These are phyloP conservation scores for Lutraria rhynchaena DNA, from an alignment of 1,140 invertebrate genomes.

Conservation along the genomic window DNA sequence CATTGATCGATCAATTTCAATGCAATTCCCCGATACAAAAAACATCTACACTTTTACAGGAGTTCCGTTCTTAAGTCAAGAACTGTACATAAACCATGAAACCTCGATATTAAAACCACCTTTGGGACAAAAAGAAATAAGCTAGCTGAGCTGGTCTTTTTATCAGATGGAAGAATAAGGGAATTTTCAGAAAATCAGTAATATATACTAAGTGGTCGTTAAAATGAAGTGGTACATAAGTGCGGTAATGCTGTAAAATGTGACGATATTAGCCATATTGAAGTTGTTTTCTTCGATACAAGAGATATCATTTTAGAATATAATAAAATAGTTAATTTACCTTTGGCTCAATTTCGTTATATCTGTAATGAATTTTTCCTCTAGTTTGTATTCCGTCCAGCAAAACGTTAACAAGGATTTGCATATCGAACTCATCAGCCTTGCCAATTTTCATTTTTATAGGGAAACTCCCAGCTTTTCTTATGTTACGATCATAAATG, in stretches of 20 bases:
- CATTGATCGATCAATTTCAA: too few relatives aligned
- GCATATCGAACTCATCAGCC: constrained; percentile 32
- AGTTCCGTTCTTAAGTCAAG: too few relatives aligned
- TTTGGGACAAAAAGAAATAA: too few relatives aligned
- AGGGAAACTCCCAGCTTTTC: constrained; percentile 21
- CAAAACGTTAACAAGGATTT: neutral
- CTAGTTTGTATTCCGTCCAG: neutral
- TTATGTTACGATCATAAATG: constrained; percentile 4
- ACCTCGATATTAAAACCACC: too few relatives aligned
- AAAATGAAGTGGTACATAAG: neutral
- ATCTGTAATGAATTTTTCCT: constrained; percentile 8
- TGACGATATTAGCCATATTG: neutral
- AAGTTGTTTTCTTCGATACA: neutral
- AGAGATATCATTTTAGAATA: neutral
- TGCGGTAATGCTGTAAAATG: neutral
- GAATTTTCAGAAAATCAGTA: neutral
- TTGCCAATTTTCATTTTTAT: constrained; percentile 28
- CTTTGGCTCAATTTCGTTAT: neutral
- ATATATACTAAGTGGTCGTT: neutral
- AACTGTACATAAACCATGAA: too few relatives aligned
- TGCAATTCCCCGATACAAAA: too few relatives aligned
- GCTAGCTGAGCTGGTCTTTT: too few relatives aligned
- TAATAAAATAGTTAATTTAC: too few relatives aligned
- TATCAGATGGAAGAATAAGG: neutral
- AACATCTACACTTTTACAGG: too few relatives aligned